Evolutionary conservation across 2,888 invertebrate genomes (phyloP).

Genomic region (Caenorhabditis drosophilae): DNA sequence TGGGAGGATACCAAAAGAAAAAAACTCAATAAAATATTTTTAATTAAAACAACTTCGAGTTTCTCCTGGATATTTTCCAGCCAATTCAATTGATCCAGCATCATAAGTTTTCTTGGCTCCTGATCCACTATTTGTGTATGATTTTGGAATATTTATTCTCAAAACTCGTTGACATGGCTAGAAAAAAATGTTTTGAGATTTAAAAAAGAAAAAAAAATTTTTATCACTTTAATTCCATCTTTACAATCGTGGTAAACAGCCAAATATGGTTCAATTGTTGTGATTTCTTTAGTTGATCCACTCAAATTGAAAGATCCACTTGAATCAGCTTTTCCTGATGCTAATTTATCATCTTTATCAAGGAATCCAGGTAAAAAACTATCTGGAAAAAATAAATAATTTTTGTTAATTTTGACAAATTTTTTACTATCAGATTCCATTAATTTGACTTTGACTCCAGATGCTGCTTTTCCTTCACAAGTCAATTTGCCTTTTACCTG

Average conservation of each 20-base stretch:
- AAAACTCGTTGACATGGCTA: conserved; percentile 54
- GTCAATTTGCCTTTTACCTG: conserved; percentile 37
- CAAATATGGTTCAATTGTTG: conserved; percentile 49
- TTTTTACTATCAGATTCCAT: conserved; percentile 52
- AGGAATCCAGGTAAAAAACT: conserved; percentile 33
- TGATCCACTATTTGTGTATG: conserved; percentile 38
- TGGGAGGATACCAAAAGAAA: too few relatives aligned
- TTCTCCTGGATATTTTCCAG: conserved; percentile 53
- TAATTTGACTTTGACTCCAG: conserved; percentile 44
- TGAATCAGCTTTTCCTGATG: conserved; percentile 41
- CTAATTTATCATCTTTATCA: conserved; percentile 50
- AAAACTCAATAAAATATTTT: too few relatives aligned
- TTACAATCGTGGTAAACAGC: conserved; percentile 56
- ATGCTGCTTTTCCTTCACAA: conserved; percentile 47
- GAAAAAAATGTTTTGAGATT: too few relatives aligned
- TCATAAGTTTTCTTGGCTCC: conserved; percentile 45
- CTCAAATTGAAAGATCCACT: conserved; percentile 38
- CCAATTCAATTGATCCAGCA: conserved; percentile 41
- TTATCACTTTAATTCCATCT: conserved; percentile 39
- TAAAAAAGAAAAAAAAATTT: too few relatives aligned
- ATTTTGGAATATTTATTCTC: conserved; percentile 48
- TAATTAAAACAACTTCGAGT: conserved; percentile 39
- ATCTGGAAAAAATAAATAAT: conserved; percentile 20
- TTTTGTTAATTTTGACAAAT: not conserved
- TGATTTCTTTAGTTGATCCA: conserved; percentile 49